These are phyloP conservation scores for Enteromius viviparus DNA, from an alignment of 2,797 vertebrate genomes.

Conservation along the genomic window DNA sequence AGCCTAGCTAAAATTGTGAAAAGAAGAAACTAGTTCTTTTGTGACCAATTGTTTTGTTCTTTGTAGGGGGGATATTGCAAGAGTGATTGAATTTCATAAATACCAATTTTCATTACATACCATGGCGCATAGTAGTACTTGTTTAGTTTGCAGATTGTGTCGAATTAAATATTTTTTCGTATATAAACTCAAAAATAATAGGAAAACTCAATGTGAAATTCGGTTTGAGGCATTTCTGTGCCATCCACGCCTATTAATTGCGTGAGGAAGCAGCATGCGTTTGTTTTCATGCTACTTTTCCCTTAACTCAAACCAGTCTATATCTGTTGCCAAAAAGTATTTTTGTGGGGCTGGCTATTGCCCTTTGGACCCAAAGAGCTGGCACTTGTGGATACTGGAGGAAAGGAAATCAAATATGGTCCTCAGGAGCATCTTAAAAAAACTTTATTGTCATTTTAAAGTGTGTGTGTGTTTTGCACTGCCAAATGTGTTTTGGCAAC, in stretches of 20 bases:
- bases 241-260: conserved; percentile 65
- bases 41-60: background rate
- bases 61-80: background rate
- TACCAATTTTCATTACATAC: background rate
- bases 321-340: conserved; percentile 60
- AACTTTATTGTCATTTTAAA: conserved; percentile 76
- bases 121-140: background rate
- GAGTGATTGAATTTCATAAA: background rate
- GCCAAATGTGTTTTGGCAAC: conserved; percentile 72
- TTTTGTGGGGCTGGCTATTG: conserved; percentile 67
- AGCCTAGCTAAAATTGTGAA: background rate
- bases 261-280: conserved; percentile 63
- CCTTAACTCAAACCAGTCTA: conserved; percentile 75
- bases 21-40: background rate
- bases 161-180: background rate
- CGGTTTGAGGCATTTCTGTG: conserved; percentile 34
- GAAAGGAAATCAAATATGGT: conserved; percentile 74
- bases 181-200: background rate
- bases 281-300: conserved; percentile 72
- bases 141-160: background rate
- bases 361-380: conserved; percentile 63
- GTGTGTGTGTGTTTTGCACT: conserved; percentile 62
- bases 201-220: conserved; percentile 5
- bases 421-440: conserved; percentile 76
- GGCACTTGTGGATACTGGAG: conserved; percentile 72